Percentiles rank a stretch among this genome's conserved stretches.
These are phyloP conservation scores for Agrotis segetum DNA, from an alignment of 2,888 invertebrate species.

Conservation along the genomic window DNA sequence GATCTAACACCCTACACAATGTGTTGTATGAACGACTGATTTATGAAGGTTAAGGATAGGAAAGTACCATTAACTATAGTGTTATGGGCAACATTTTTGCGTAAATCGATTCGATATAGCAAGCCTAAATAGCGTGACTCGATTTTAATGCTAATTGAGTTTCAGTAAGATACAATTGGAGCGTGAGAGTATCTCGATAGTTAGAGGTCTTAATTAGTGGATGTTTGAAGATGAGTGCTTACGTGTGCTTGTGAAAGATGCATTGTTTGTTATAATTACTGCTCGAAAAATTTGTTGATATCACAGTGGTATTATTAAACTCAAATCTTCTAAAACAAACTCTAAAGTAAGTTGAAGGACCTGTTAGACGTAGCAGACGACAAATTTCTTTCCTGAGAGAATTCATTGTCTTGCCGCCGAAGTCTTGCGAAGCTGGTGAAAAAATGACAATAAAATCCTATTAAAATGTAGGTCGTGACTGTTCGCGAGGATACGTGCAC, in stretches of 20 bases:
- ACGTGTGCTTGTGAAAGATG: conserved; percentile 40
- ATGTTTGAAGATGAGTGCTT: conserved; percentile 48
- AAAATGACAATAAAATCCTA: conserved; percentile 45
- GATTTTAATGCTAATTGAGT: conserved; percentile 74
- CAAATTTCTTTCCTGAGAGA: conserved; percentile 4
- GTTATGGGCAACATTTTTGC: conserved; percentile 71
- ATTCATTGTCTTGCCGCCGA: conserved; percentile 27
- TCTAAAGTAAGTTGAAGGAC: conserved; percentile 8
- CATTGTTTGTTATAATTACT: conserved; percentile 27
- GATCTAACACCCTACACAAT: conserved; percentile 82
- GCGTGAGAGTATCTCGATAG: conserved; percentile 75
- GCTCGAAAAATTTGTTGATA: conserved; percentile 5
- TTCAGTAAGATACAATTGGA: conserved; percentile 73
- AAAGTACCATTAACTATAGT: conserved; percentile 74
- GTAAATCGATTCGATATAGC: conserved; percentile 78
- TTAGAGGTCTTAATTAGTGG: conserved; percentile 67
- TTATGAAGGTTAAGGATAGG: conserved; percentile 89
- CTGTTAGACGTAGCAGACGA: conserved; percentile 8
- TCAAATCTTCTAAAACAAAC: background rate
- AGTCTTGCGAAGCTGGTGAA: conserved; percentile 29
- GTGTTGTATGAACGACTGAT: conserved; percentile 62
- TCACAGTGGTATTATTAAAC: conserved; percentile 13
- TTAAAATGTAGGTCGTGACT: conserved; percentile 43
- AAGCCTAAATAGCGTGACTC: conserved; percentile 68
- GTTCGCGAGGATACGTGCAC: conserved; percentile 64